Percentiles rank a stretch among this genome's conserved stretches.
Conservation (phyloP, 2,888 invertebrate species). For the Cosmia trapezina region DNA sequence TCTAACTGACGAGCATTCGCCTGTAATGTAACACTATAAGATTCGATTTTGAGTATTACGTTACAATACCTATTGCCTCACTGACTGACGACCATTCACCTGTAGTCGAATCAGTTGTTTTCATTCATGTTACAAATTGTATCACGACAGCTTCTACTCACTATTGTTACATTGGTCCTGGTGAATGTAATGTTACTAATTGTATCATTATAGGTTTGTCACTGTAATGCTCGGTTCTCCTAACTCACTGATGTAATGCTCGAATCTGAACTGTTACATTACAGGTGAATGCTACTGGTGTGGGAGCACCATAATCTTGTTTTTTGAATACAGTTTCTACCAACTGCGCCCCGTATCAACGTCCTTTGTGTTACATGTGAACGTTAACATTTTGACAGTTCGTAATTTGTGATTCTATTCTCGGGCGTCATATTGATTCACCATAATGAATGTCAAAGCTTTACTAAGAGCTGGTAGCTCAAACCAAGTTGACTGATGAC, state of each 20-base stretch:
- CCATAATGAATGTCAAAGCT: conserved; percentile 41
- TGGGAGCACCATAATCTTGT: neutral
- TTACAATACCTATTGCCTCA: too few species aligned
- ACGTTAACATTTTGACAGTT: neutral
- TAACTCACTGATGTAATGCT: neutral
- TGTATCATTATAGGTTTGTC: neutral
- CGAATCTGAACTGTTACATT: neutral
- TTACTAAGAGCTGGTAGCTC: conserved; percentile 23
- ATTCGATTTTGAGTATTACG: too few species aligned
- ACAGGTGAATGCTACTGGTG: neutral
- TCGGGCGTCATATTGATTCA: conserved; percentile 29
- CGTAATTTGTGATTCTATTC: conserved; percentile 5
- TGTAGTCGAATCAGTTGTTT: neutral
- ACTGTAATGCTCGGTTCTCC: neutral
- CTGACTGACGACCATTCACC: too few species aligned
- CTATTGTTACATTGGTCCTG: too few species aligned
- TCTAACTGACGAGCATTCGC: too few species aligned
- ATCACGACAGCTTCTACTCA: neutral
- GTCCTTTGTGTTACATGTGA: neutral
- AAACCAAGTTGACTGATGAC: conserved; percentile 52
- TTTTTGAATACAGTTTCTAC: neutral
- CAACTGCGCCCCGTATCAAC: neutral
- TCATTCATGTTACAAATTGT: neutral
- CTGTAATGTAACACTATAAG: too few species aligned
- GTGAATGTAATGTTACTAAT: neutral